These are phyloP conservation scores for Crotalus viridis DNA, from an alignment of 2,113 vertebrate genomes.

Conservation along the genomic window DNA sequence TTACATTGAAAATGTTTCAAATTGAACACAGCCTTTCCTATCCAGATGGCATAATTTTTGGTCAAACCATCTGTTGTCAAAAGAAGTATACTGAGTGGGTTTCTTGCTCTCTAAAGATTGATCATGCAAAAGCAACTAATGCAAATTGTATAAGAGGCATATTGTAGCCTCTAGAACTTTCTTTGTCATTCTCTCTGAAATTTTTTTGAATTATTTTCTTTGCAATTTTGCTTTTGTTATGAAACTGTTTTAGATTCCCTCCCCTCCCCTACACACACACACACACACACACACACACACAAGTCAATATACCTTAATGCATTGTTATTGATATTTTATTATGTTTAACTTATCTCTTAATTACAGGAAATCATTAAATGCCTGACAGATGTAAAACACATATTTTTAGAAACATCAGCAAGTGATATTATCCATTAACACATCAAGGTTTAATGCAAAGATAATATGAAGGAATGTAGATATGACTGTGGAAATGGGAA, in stretches of 20 bases:
- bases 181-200: slow-evolving; percentile 8
- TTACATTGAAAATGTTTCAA: not conserved
- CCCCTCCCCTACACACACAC: not conserved
- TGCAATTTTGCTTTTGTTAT: slow-evolving; percentile 32
- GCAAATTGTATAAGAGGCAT: not conserved
- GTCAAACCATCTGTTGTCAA: not conserved
- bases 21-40: not conserved
- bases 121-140: not conserved
- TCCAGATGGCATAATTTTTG: not conserved
- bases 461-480: not conserved
- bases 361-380: not conserved
- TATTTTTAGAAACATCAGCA: not conserved
- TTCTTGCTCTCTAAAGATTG: not conserved
- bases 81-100: not conserved
- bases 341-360: not conserved
- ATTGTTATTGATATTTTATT: not conserved
- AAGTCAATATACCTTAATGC: not conserved
- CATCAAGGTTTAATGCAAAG: not conserved
- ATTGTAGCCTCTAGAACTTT: not conserved
- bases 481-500: not conserved
- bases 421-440: not conserved
- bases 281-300: not conserved
- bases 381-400: not conserved
- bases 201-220: slow-evolving; percentile 30
- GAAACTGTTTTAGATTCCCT: slow-evolving; percentile 11